A percentile compares a stretch with the other conserved stretches of the same genome.
phyloP scores from a whole-genome alignment of 2,888 invertebrate species.

The Orthosia gracilis region DNA sequence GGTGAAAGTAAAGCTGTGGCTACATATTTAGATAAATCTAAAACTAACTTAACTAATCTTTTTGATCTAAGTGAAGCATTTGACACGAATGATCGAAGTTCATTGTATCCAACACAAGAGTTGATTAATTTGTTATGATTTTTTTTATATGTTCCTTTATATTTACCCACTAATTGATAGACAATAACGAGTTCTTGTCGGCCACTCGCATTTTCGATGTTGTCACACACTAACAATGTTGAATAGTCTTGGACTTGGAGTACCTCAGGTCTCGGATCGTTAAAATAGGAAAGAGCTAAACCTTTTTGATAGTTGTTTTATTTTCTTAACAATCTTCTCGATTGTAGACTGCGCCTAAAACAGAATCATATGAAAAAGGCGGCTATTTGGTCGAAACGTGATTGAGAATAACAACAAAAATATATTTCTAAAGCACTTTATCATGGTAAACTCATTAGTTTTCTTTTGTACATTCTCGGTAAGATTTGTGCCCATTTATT shows the following conservation, averaged over 20 bases:
- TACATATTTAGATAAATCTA: conserved; percentile 23
- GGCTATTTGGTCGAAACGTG: conserved; percentile 50
- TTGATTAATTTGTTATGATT: background rate
- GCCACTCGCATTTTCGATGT: background rate
- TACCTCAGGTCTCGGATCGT: conserved; percentile 12
- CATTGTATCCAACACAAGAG: background rate
- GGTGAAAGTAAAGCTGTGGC: conserved; percentile 62
- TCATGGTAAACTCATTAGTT: conserved; percentile 49
- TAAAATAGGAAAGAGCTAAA: background rate
- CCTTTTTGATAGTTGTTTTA: background rate
- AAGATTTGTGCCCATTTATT: conserved; percentile 37
- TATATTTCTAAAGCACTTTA: conserved; percentile 37
- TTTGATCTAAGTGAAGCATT: background rate
- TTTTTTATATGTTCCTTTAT: background rate
- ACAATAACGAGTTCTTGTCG: background rate
- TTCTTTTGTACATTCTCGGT: conserved; percentile 30
- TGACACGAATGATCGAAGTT: conserved; percentile 1
- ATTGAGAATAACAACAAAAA: conserved; percentile 52
- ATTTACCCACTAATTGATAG: background rate
- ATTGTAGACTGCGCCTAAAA: conserved; percentile 28
- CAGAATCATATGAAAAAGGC: conserved; percentile 34
- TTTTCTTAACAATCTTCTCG: background rate
- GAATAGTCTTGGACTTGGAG: background rate
- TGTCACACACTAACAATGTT: background rate
- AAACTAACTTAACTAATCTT: too few species aligned